Evolutionary conservation across 2,113 vertebrate species (phyloP).

Genomic region (Spea bombifrons): DNA sequence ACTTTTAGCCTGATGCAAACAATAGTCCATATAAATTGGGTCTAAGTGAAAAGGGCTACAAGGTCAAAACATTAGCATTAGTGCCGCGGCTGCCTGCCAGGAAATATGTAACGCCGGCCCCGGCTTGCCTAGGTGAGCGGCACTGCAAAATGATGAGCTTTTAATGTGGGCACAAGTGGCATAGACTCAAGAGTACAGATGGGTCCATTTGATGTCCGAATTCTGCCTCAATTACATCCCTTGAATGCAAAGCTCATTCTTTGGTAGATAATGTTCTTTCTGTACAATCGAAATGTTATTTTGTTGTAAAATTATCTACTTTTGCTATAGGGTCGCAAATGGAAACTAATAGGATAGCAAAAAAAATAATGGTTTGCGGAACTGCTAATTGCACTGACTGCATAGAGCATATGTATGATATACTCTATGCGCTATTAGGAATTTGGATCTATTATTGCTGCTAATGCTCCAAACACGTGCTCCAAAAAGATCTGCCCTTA

Average conservation of each 20-base stretch:
- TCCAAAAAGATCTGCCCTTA: neutral
- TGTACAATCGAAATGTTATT: constrained; percentile 22
- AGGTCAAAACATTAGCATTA: constrained; percentile 11
- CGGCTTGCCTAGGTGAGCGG: constrained; percentile 20
- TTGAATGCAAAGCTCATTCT: constrained; percentile 24
- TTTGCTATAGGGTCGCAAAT: constrained; percentile 29
- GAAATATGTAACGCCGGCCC: constrained; percentile 28
- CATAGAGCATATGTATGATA: constrained; percentile 8
- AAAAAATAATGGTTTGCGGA: constrained; percentile 7
- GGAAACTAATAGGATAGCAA: constrained; percentile 25
- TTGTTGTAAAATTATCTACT: constrained; percentile 20
- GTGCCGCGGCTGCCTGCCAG: neutral
- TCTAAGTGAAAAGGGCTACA: constrained; percentile 27
- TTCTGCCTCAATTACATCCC: constrained; percentile 26
- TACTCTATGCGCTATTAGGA: neutral
- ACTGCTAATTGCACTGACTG: constrained; percentile 5
- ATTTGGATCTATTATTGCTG: neutral
- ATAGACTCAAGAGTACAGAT: constrained; percentile 35
- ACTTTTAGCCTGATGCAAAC: constrained; percentile 40
- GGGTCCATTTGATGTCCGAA: constrained; percentile 34
- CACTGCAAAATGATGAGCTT: constrained; percentile 8
- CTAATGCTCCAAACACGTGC: neutral
- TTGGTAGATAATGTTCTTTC: constrained; percentile 31
- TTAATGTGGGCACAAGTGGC: constrained; percentile 3
- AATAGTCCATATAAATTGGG: constrained; percentile 32